These are phyloP conservation scores for Hepsetus odoe DNA, from an alignment of 2,113 vertebrate genomes.

Conservation along the genomic window DNA sequence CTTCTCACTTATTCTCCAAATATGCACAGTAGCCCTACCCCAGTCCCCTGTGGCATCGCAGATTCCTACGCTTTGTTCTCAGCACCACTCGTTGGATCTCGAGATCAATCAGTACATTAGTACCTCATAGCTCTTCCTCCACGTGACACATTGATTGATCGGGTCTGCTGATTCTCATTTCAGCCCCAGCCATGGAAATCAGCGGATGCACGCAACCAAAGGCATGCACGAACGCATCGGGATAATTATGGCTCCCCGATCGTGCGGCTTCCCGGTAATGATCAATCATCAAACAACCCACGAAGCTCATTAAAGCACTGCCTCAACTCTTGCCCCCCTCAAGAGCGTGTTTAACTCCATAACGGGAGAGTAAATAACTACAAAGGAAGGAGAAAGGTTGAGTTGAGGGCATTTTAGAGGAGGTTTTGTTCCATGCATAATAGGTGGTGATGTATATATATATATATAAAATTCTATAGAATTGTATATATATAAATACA, in stretches of 20 bases:
- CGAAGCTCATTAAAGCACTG: slow-evolving; percentile 14
- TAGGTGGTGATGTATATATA: background rate
- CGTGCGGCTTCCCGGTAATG: slow-evolving; percentile 16
- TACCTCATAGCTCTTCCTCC: slow-evolving; percentile 32
- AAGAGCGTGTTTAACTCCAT: background rate
- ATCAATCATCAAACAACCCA: slow-evolving; percentile 45
- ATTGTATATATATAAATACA: too few relatives aligned
- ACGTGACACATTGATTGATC: slow-evolving; percentile 44
- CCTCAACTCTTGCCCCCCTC: background rate
- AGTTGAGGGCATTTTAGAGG: background rate
- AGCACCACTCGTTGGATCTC: background rate
- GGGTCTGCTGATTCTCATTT: slow-evolving; percentile 35
- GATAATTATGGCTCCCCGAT: slow-evolving; percentile 43
- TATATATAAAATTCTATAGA: too few relatives aligned
- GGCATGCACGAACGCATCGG: slow-evolving; percentile 18
- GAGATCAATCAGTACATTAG: slow-evolving; percentile 47
- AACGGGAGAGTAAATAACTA: background rate
- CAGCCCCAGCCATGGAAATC: slow-evolving; percentile 18
- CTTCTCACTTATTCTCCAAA: background rate
- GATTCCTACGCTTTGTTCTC: background rate
- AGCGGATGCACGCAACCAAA: background rate
- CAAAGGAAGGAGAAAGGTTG: background rate
- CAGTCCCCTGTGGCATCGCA: background rate
- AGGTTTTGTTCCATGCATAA: background rate
- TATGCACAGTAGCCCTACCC: background rate